Evolutionary conservation across 2,797 vertebrate species (phyloP).

Genomic region (Dryobates pubescens): DNA sequence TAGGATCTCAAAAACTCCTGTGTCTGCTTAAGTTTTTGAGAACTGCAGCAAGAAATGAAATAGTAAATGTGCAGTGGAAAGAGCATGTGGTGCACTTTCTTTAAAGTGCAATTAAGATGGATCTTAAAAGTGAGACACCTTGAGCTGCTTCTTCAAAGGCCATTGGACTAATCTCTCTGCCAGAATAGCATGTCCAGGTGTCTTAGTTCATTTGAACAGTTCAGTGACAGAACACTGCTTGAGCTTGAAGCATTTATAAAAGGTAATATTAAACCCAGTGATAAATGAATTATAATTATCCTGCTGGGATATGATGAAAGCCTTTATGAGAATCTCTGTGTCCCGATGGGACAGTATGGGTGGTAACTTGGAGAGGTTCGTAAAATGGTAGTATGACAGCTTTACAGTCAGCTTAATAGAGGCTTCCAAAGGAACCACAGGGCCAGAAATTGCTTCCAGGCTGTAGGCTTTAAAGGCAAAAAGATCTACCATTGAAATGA

Average conservation of each 20-base stretch:
- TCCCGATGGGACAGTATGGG: conserved; percentile 60
- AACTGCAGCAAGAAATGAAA: background rate
- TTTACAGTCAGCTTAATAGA: conserved; percentile 71
- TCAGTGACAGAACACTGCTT: conserved; percentile 51
- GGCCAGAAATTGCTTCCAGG: conserved; percentile 68
- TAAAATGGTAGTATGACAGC: conserved; percentile 69
- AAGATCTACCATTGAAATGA: conserved; percentile 49
- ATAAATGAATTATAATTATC: conserved; percentile 67
- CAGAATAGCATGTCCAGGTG: conserved; percentile 32
- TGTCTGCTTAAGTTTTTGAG: background rate
- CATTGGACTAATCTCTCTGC: background rate
- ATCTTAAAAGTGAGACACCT: background rate
- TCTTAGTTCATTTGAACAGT: conserved; percentile 51
- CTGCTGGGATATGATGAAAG: conserved; percentile 75
- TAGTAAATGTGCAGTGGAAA: background rate
- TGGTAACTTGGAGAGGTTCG: conserved; percentile 70
- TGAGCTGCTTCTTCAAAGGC: background rate
- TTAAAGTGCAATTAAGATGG: background rate
- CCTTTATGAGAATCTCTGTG: conserved; percentile 67
- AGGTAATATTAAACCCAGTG: conserved; percentile 64
- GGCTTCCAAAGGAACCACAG: conserved; percentile 64
- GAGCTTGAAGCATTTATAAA: conserved; percentile 49
- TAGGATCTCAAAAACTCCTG: background rate
- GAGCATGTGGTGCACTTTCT: background rate
- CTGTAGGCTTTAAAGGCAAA: conserved; percentile 24